Conservation (phyloP, 2,888 invertebrate species). For the Sinelater perroti region DNA sequence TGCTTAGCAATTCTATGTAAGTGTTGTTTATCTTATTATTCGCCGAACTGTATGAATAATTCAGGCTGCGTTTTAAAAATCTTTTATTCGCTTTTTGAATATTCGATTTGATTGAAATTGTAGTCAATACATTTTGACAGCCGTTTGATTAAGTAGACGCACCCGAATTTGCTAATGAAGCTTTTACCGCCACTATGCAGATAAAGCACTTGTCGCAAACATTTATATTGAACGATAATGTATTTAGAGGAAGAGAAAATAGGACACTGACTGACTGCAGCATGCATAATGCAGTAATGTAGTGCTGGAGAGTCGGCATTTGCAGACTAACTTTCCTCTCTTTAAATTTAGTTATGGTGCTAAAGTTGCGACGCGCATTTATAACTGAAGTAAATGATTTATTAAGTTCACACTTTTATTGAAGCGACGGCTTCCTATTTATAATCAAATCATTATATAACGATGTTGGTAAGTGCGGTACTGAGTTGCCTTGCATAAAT, state of each 20-base stretch:
- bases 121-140: slow-evolving; percentile 40
- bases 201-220: slow-evolving; percentile 30
- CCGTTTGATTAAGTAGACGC: slow-evolving; percentile 33
- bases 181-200: slow-evolving; percentile 32
- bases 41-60: slow-evolving; percentile 30
- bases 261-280: no score
- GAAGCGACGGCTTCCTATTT: no score
- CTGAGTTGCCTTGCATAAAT: no score
- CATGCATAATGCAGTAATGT: background rate
- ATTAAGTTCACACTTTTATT: no score
- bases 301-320: no score
- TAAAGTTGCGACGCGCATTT: no score
- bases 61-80: slow-evolving; percentile 27
- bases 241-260: slow-evolving; percentile 7
- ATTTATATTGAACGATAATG: slow-evolving; percentile 20
- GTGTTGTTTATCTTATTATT: slow-evolving; percentile 33
- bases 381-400: no score
- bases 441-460: no score
- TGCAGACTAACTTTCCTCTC: no score
- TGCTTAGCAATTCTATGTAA: slow-evolving; percentile 29
- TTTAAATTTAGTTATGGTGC: no score
- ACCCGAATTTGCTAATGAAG: slow-evolving; percentile 28
- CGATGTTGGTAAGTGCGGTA: no score
- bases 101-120: slow-evolving; percentile 43
- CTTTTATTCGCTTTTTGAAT: slow-evolving; percentile 39